phyloP scores from a whole-genome alignment of 2,113 vertebrate species.

The Corythaeola cristata region DNA sequence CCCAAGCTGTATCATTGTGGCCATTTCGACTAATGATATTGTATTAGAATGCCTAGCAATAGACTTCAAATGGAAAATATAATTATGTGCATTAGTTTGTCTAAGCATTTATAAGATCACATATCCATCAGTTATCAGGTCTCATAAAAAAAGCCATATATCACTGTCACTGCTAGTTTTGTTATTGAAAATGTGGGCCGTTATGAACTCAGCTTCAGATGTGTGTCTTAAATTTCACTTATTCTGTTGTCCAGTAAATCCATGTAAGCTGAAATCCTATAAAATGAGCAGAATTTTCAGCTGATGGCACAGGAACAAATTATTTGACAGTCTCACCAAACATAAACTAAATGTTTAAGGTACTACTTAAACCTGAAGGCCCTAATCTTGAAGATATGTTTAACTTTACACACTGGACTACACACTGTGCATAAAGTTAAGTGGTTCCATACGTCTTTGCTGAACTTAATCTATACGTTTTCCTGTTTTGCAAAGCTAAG shows the following conservation, averaged over 20 bases:
- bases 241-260: slow-evolving; percentile 51
- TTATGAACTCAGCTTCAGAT: slow-evolving; percentile 84
- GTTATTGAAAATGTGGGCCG: slow-evolving; percentile 84
- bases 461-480: neutral
- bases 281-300: neutral
- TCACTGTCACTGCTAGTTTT: slow-evolving; percentile 93
- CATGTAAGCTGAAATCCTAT: neutral
- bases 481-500: neutral
- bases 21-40: slow-evolving; percentile 99
- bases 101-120: slow-evolving; percentile 96
- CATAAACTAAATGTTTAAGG: neutral
- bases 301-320: neutral
- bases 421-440: neutral
- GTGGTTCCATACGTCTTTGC: neutral
- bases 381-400: neutral
- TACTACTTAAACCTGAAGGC: neutral
- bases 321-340: neutral
- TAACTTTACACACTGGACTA: neutral
- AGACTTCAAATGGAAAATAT: slow-evolving; percentile 99
- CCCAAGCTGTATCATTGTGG: slow-evolving; percentile 88
- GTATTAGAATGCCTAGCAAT: slow-evolving; percentile 98
- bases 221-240: slow-evolving; percentile 73
- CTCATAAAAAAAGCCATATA: slow-evolving; percentile 97
- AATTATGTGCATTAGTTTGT: slow-evolving; percentile 99
- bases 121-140: slow-evolving; percentile 99